phyloP scores from a whole-genome alignment of 2,113 vertebrate species.

The Poeciliopsis retropinna region DNA sequence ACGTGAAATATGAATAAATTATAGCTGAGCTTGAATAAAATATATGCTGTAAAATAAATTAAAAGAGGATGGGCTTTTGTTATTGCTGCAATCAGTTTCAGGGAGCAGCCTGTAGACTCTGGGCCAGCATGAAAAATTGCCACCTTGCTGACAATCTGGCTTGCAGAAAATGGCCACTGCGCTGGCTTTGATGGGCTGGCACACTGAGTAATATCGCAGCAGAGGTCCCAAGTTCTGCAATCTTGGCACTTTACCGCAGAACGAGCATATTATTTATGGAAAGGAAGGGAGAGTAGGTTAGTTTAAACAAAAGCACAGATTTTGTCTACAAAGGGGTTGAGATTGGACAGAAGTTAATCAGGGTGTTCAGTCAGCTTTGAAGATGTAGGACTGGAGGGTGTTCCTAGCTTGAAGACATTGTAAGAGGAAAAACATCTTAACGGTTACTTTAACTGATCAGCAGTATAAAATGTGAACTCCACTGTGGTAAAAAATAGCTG shows the following conservation, averaged over 20 bases:
- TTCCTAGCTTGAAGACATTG: conserved; percentile 61
- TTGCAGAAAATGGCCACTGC: conserved; percentile 67
- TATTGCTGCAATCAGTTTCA: conserved; percentile 80
- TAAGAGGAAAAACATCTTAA: conserved; percentile 54
- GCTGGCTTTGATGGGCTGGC: conserved; percentile 73
- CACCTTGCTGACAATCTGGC: conserved; percentile 76
- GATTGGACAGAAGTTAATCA: conserved; percentile 52
- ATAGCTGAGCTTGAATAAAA: conserved; percentile 77
- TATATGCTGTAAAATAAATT: conserved; percentile 76
- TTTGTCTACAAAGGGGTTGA: conserved; percentile 37
- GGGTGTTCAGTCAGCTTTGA: conserved; percentile 53
- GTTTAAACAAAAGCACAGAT: conserved; percentile 33
- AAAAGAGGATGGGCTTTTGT: conserved; percentile 74
- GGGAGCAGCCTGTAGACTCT: conserved; percentile 65
- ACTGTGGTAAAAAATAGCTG: conserved; percentile 22
- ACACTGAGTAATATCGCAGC: conserved; percentile 73
- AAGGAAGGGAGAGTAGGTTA: conserved; percentile 38
- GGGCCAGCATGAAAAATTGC: conserved; percentile 76
- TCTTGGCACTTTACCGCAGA: conserved; percentile 74
- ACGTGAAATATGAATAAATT: conserved; percentile 81
- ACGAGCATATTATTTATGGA: conserved; percentile 50
- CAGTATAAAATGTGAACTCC: conserved; percentile 57
- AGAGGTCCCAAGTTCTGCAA: conserved; percentile 74
- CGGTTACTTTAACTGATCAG: conserved; percentile 45
- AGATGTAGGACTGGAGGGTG: conserved; percentile 36